Percentiles rank a stretch among this genome's conserved stretches.
Evolutionary conservation across 1,140 invertebrate genomes (phyloP).

Genomic region (Trachymyrmex septentrionalis): DNA sequence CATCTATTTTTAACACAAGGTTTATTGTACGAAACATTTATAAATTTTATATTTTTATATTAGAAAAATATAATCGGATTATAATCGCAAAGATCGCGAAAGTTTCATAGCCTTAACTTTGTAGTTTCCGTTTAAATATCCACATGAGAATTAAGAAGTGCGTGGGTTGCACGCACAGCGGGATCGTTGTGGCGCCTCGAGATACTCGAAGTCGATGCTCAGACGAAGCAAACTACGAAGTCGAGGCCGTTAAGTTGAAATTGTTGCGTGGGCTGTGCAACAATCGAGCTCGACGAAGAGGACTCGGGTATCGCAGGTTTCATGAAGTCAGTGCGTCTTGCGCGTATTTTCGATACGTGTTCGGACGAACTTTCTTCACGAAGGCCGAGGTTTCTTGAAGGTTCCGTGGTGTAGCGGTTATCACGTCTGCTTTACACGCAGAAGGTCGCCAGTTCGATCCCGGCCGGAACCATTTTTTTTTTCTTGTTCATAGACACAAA

Average conservation of each 20-base stretch:
- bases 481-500: constrained; percentile 46
- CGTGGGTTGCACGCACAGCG: constrained; percentile 39
- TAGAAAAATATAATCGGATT: neutral
- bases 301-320: neutral
- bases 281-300: constrained; percentile 16
- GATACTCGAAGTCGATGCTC: neutral
- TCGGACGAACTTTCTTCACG: neutral
- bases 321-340: neutral
- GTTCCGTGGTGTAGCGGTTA: constrained; percentile 80
- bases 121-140: constrained; percentile 3
- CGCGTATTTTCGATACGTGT: neutral
- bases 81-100: neutral
- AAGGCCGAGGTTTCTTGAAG: neutral
- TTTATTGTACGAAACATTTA: neutral
- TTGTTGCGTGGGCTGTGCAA: constrained; percentile 19
- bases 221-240: neutral
- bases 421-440: constrained; percentile 89
- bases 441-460: constrained; percentile 93
- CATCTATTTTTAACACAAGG: neutral
- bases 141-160: neutral
- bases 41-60: neutral
- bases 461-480: constrained; percentile 89
- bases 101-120: neutral
- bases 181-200: constrained; percentile 62
- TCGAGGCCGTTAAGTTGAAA: constrained; percentile 42